phyloP scores from a whole-genome alignment of 2,113 vertebrate species.

The Henicopernis longicauda region DNA sequence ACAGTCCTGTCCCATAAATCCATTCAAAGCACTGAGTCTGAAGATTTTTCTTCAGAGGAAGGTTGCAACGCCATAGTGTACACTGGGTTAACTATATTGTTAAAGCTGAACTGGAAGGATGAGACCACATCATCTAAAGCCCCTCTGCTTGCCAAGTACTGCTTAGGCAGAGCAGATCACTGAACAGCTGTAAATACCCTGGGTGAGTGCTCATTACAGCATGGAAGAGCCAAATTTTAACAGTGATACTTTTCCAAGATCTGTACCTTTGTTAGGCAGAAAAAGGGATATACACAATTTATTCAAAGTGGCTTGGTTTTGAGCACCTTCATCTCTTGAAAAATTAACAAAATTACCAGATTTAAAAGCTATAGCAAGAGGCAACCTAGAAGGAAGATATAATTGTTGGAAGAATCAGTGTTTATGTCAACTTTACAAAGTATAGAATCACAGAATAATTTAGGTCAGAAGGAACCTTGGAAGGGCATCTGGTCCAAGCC shows the following conservation, averaged over 20 bases:
- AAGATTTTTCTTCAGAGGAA: background rate
- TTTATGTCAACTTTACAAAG: background rate
- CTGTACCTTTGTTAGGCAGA: background rate
- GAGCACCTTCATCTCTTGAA: background rate
- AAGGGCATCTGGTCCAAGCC: background rate
- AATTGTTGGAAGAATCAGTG: background rate
- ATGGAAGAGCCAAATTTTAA: background rate
- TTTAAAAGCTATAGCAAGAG: background rate
- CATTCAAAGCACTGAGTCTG: background rate
- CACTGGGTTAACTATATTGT: background rate
- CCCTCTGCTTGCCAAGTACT: background rate
- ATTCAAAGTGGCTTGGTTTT: background rate
- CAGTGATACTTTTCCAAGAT: background rate
- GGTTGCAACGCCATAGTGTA: background rate
- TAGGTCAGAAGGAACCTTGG: background rate
- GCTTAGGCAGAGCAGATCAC: background rate
- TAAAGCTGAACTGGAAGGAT: background rate
- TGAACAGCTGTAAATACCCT: rapidly evolving
- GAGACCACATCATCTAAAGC: background rate
- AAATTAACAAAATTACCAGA: background rate
- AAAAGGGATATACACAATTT: background rate
- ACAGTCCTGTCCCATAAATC: background rate
- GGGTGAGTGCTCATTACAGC: background rate
- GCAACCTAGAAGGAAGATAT: background rate
- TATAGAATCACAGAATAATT: background rate